These are phyloP conservation scores for Maconellicoccus hirsutus DNA, from an alignment of 1,140 invertebrate species.

Conservation along the genomic window DNA sequence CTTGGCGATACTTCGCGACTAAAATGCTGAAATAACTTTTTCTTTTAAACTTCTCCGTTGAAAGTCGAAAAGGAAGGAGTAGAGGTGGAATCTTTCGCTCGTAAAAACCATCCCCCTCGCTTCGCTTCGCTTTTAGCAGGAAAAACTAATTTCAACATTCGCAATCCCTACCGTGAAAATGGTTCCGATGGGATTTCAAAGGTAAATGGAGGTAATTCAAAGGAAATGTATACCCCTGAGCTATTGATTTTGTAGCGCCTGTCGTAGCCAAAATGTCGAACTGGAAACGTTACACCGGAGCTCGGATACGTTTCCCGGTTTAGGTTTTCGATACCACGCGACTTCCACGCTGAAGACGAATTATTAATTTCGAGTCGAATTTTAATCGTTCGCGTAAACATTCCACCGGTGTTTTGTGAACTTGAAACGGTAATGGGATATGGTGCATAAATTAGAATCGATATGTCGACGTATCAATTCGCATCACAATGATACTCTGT, in stretches of 20 bases:
- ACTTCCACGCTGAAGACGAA: no score
- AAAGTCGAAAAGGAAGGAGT: not conserved
- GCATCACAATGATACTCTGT: no score
- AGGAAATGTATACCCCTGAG: conserved; percentile 5
- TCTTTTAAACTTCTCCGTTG: not conserved
- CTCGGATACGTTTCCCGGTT: no score
- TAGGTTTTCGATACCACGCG: no score
- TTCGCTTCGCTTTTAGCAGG: conserved; percentile 12
- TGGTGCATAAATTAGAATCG: no score
- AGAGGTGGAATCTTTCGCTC: not conserved
- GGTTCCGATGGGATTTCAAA: conserved; percentile 17
- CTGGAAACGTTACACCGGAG: no score
- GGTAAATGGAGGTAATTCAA: conserved; percentile 18
- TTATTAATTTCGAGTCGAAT: no score
- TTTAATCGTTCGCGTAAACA: no score
- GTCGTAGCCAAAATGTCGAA: not conserved
- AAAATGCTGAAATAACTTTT: not conserved
- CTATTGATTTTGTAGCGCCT: conserved; percentile 14
- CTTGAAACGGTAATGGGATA: no score
- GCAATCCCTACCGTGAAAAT: conserved; percentile 19
- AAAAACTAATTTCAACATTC: conserved; percentile 22
- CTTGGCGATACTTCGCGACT: not conserved
- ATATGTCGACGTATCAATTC: no score
- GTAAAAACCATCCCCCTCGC: not conserved
- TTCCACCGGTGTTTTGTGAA: no score